phyloP scores from a whole-genome alignment of 2,113 vertebrate species.

The Elgaria multicarinata region DNA sequence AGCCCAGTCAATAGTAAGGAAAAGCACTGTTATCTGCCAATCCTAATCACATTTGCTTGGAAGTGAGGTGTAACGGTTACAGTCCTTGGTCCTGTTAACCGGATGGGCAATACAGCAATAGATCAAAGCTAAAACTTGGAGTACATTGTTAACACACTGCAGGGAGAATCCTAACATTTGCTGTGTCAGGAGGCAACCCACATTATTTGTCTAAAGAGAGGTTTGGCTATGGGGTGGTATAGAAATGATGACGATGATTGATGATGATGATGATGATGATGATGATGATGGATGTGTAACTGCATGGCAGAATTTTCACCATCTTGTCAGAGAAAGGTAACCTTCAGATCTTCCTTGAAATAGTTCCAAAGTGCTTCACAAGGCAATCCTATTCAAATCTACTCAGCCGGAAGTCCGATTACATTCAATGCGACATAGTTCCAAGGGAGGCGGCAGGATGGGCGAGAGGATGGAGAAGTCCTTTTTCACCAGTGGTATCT shows the following conservation, averaged over 20 bases:
- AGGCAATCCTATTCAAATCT: background rate
- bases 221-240: too few relatives aligned
- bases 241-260: too few relatives aligned
- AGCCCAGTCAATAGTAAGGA: background rate
- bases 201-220: background rate
- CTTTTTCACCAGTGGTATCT: too few relatives aligned
- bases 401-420: background rate
- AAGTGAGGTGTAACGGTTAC: background rate
- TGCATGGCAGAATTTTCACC: background rate
- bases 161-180: background rate
- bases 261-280: too few relatives aligned
- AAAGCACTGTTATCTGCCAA: background rate
- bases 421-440: background rate
- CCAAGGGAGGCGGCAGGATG: too few relatives aligned
- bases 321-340: background rate
- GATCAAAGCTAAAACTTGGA: background rate
- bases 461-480: too few relatives aligned
- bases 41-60: background rate
- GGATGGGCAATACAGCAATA: background rate
- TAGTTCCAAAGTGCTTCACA: background rate
- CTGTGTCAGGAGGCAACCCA: background rate
- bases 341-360: background rate
- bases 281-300: too few relatives aligned
- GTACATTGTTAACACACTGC: too few relatives aligned
- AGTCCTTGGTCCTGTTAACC: background rate